Conservation (phyloP, 1,140 invertebrate species). For the Grapholita molesta region DNA sequence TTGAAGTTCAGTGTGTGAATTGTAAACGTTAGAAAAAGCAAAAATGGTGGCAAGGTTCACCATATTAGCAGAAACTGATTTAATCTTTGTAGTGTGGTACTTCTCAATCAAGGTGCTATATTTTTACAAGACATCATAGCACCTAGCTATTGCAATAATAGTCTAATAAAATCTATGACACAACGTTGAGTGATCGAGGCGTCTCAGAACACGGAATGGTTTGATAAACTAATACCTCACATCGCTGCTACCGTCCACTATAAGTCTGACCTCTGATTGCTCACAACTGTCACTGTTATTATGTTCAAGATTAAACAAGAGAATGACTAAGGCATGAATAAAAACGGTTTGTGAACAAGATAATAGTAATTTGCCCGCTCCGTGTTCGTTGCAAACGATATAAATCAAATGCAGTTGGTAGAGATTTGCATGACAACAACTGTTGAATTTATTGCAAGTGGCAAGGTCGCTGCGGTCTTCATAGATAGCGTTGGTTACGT, state of each 20-base stretch:
- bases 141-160: not conserved
- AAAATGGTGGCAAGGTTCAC: not conserved
- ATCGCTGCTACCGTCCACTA: not conserved
- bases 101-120: too few relatives aligned
- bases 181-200: not conserved
- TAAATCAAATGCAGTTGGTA: slow-evolving; percentile 63
- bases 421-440: slow-evolving; percentile 69
- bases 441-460: slow-evolving; percentile 55
- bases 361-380: slow-evolving; percentile 47
- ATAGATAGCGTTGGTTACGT: slow-evolving; percentile 30
- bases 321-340: not conserved
- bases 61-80: not conserved
- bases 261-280: not conserved
- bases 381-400: slow-evolving; percentile 44
- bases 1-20: not conserved
- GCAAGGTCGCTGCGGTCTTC: slow-evolving; percentile 49
- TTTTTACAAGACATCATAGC: not conserved
- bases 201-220: not conserved
- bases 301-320: not conserved
- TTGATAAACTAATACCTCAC: not conserved
- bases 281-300: not conserved
- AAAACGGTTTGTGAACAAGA: not conserved
- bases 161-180: not conserved
- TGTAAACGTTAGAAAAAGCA: not conserved
- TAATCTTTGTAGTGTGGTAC: too few relatives aligned